Evolutionary conservation across 2,797 vertebrate genomes (phyloP).

Genomic region (Adrianichthys oophorus): DNA sequence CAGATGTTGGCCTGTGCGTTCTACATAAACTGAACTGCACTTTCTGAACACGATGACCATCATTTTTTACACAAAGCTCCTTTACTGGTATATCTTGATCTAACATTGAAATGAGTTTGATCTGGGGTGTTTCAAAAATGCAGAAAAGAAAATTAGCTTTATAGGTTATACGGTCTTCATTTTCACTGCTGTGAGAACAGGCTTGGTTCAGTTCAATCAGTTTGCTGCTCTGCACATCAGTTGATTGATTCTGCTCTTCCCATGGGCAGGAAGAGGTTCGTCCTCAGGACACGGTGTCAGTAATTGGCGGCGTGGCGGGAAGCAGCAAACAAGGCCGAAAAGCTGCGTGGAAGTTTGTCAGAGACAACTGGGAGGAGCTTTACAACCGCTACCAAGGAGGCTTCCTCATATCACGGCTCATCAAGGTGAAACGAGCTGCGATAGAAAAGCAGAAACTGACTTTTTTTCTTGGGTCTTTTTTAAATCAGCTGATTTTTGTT

Average conservation of each 20-base stretch:
- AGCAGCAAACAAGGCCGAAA: conserved; percentile 95
- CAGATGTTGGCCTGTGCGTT: too few relatives aligned
- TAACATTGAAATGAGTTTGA: too few relatives aligned
- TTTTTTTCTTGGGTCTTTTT: not conserved
- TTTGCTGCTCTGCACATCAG: too few relatives aligned
- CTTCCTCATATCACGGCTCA: conserved; percentile 96
- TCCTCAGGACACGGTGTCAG: conserved; percentile 97
- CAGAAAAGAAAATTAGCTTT: too few relatives aligned
- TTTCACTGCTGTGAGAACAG: too few relatives aligned
- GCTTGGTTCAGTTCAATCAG: too few relatives aligned
- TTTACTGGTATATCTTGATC: too few relatives aligned
- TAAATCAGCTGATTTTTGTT: not conserved
- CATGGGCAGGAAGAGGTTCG: conserved; percentile 91
- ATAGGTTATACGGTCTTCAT: too few relatives aligned
- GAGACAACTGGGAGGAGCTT: conserved; percentile 97
- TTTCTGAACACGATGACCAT: too few relatives aligned
- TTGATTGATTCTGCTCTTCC: not conserved
- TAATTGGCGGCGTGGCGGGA: conserved; percentile 95
- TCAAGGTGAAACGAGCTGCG: conserved; percentile 82
- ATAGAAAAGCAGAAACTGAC: not conserved
- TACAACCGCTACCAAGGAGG: conserved; percentile 97
- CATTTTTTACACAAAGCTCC: too few relatives aligned
- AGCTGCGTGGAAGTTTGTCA: conserved; percentile 96
- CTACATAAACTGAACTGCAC: too few relatives aligned
- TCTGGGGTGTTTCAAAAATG: too few relatives aligned